Evolutionary conservation across 2,888 invertebrate genomes (phyloP), one percentile per base, ranked within the genome.

Genomic region (Neoitamus cyanurus): DNA sequence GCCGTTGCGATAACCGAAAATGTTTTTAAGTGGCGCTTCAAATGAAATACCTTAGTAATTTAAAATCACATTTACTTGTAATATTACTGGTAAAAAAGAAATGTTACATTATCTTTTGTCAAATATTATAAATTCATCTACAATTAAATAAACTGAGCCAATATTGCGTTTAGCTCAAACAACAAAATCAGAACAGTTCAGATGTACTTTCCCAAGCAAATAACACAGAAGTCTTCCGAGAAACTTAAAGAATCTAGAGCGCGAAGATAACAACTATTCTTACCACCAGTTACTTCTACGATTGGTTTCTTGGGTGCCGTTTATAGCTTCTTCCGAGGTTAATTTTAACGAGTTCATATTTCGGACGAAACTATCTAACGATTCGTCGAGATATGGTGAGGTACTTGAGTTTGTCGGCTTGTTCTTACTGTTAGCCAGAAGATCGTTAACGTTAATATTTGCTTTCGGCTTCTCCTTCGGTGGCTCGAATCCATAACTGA

Each of bases 401-500:
- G 90, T 88, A 85, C 90, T 88, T 42, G 88, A 85, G 85, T 87
- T 87, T 86, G 88, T 86, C 31, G 85, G 84, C 77, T 86, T 58
- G 25, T 25, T 87, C 15, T 88, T 89, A 6, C 84, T 86, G 72
- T 31, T 88, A 86, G 94, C 92, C 87, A 95, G 93, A 88, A 95
- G 94, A 89, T 96, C 96, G 90, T 96, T 95, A 88, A 96, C 93
- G 92, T 96, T 96, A 88, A 96, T 93, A 90, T 95, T 94, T 88
- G 95, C 94, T 91, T 95, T 95, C 86, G 95, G 95, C 89, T 96
- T 95, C 87, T 94, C 93, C 86, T 94, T 94, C 0, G 95, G 94
- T 82, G 96, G 95, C 86, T 96, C 95, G 86, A 96, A 96, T 90
- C 96, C 96, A 89, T 95, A 95, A 87, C 96, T 96, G 91, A 96